These are phyloP conservation scores for Corythoichthys intestinalis DNA, from an alignment of 2,113 vertebrate genomes.

Conservation along the genomic window DNA sequence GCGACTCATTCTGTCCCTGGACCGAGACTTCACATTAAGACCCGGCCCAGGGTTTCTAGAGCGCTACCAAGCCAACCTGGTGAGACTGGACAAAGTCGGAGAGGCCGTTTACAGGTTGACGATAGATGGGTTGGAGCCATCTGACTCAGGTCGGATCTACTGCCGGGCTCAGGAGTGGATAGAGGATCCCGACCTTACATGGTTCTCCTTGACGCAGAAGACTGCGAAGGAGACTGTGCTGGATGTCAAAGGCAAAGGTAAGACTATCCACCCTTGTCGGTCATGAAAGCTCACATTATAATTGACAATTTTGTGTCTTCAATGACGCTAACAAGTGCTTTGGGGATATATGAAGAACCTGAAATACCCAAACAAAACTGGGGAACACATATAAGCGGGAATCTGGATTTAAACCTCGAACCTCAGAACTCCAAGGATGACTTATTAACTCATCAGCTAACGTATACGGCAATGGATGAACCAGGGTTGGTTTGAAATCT, in stretches of 20 bases:
- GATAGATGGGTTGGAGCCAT: slow-evolving; percentile 56
- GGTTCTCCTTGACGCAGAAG: slow-evolving; percentile 77
- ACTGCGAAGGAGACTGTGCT: slow-evolving; percentile 42
- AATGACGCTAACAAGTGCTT: too few species aligned
- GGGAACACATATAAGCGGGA: background rate
- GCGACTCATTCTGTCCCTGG: slow-evolving; percentile 75
- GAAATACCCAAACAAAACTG: too few species aligned
- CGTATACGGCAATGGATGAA: too few species aligned
- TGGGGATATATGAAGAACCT: too few species aligned
- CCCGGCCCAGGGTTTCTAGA: slow-evolving; percentile 71
- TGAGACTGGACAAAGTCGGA: slow-evolving; percentile 77
- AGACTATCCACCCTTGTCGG: slow-evolving; percentile 1
- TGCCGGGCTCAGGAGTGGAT: slow-evolving; percentile 85
- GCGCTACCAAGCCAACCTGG: slow-evolving; percentile 66
- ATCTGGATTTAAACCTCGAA: background rate
- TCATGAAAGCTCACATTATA: background rate
- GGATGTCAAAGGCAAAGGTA: slow-evolving; percentile 59
- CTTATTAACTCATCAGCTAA: too few species aligned
- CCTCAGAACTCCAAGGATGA: background rate
- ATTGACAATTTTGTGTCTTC: background rate
- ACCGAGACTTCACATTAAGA: slow-evolving; percentile 75
- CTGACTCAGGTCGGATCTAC: slow-evolving; percentile 78
- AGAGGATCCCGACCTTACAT: slow-evolving; percentile 81
- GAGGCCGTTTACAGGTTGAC: slow-evolving; percentile 71
- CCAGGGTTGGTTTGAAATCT: too few species aligned